These are phyloP conservation scores for Alosa alosa DNA, from an alignment of 2,113 vertebrate species.

Conservation along the genomic window DNA sequence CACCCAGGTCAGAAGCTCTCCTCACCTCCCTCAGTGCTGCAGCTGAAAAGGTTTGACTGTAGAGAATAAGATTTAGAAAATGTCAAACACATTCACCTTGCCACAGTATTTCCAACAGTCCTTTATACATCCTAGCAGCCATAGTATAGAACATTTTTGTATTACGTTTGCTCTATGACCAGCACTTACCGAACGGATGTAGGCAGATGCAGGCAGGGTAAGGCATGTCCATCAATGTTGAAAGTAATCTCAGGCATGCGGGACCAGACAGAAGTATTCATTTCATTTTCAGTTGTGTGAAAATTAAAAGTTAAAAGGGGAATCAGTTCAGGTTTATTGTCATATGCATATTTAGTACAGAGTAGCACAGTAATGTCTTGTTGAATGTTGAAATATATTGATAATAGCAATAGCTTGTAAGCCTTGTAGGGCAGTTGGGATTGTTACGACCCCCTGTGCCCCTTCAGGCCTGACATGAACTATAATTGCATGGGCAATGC, in stretches of 20 bases:
- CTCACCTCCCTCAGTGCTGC: constrained; percentile 39
- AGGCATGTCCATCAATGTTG: constrained; percentile 55
- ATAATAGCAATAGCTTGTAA: no score
- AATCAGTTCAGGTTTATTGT: neutral
- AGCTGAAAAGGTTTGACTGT: constrained; percentile 49
- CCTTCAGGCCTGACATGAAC: no score
- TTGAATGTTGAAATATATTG: neutral
- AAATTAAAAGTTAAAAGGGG: neutral
- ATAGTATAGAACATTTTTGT: neutral
- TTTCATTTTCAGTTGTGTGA: no score
- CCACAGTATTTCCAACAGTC: neutral
- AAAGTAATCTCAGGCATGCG: constrained; percentile 57
- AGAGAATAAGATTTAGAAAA: neutral
- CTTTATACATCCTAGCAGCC: no score
- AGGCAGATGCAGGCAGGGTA: constrained; percentile 52
- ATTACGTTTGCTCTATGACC: neutral
- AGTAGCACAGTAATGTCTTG: no score
- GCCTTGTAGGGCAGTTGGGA: no score
- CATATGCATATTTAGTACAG: no score
- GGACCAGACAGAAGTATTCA: neutral
- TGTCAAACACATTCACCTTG: constrained; percentile 7
- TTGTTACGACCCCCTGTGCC: no score
- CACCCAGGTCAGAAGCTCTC: constrained; percentile 52
- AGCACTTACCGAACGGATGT: constrained; percentile 51
- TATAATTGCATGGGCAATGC: no score